Evolutionary conservation across 2,888 invertebrate species (phyloP), one percentile per base, ranked within the genome.

Genomic region (Adelphocoris suturalis): DNA sequence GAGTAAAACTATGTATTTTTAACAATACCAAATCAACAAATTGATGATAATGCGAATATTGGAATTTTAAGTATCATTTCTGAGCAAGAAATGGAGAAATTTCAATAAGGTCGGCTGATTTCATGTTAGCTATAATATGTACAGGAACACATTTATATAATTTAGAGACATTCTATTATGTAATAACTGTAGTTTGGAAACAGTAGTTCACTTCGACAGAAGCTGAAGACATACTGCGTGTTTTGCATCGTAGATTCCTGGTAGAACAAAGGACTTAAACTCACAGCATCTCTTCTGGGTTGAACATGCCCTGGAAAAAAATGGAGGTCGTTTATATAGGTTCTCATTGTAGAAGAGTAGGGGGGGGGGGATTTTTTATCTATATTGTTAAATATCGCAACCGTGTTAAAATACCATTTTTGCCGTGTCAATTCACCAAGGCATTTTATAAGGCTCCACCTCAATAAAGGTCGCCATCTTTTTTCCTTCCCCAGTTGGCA

Each of bases 281-380:
- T 37, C 7, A 37, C 37, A 37, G 27, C 90, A 97, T 95, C 94
- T 97, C 97, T 90, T 97, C 97, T 27, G 97, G 97, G 93, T 96
- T 96, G 94, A 97, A 97, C 97, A 97, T 97, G 92, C 97, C 97
- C 97, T 97, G 94, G 52, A 95, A 23, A 68, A 68, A 68, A 95
- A 93, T 92, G 93, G 93, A 93, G 37, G 37, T 37, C 7, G 37
- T n/a, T n/a, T n/a, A n/a, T n/a, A n/a, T n/a, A n/a, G n/a, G n/a
- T n/a, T n/a, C n/a, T n/a, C n/a, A n/a, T n/a, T n/a, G n/a, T n/a
- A n/a, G n/a, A n/a, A n/a, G n/a, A n/a, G n/a, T n/a, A n/a, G n/a
- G n/a, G n/a, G n/a, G n/a, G n/a, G n/a, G n/a, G n/a, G n/a, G n/a
- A n/a, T n/a, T n/a, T 28, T 78, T 13, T 23, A 47, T 19, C 16